phyloP scores from a whole-genome alignment of 2,113 vertebrate genomes.

The Carassius auratus region DNA sequence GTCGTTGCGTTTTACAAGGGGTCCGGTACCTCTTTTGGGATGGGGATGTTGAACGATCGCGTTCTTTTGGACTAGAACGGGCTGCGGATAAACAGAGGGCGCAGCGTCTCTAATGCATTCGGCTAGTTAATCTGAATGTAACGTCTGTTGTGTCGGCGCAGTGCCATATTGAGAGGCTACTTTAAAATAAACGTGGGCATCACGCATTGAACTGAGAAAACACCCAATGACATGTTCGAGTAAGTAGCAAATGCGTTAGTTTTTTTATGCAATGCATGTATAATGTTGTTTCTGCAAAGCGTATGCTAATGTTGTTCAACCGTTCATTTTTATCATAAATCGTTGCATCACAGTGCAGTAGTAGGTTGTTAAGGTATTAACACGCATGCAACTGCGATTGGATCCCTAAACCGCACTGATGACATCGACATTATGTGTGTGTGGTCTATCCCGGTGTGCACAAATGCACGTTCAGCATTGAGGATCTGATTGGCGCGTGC shows the following conservation, averaged over 20 bases:
- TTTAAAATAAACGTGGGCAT: constrained; percentile 39
- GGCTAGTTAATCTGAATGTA: constrained; percentile 47
- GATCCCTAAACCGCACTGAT: background rate
- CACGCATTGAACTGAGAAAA: constrained; percentile 55
- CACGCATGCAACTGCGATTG: background rate
- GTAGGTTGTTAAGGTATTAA: background rate
- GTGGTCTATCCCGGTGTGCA: background rate
- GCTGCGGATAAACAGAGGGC: constrained; percentile 22
- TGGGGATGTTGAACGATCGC: constrained; percentile 44
- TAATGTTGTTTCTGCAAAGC: background rate
- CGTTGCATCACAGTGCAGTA: background rate
- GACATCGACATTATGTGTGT: background rate
- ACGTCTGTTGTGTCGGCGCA: constrained; percentile 47
- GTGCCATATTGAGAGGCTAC: constrained; percentile 53
- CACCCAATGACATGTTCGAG: constrained; percentile 79
- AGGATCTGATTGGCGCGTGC: background rate
- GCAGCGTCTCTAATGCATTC: constrained; percentile 16
- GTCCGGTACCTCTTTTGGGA: constrained; percentile 55
- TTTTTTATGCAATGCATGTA: background rate
- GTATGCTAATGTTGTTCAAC: background rate
- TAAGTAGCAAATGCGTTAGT: constrained; percentile 65
- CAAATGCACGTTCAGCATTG: constrained; percentile 15
- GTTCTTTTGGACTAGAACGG: background rate
- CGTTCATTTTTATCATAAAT: constrained; percentile 2
- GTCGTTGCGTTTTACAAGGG: constrained; percentile 57